Evolutionary conservation across 2,113 vertebrate genomes (phyloP).

Genomic region (Dolichotis patagonum): DNA sequence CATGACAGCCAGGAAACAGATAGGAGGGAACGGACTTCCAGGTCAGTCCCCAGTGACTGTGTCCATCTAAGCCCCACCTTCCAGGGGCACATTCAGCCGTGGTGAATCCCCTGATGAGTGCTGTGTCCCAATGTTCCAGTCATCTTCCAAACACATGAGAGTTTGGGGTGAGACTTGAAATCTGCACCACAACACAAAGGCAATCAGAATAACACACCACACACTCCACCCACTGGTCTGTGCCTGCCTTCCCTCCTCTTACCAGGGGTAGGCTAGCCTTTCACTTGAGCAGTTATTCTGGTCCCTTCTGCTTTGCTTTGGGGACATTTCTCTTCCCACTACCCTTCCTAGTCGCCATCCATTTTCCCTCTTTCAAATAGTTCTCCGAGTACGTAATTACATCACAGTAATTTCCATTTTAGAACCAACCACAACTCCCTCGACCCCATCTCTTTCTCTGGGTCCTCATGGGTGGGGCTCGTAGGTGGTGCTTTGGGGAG

Average conservation of each 20-base stretch:
- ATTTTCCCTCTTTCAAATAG: not conserved
- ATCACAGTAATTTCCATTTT: not conserved
- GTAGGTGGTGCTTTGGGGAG: not conserved
- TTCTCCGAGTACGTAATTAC: not conserved
- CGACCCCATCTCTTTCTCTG: not conserved
- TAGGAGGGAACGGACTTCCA: not conserved
- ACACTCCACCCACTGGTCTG: not conserved
- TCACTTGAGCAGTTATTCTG: not conserved
- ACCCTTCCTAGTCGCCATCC: not conserved
- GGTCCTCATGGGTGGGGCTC: not conserved
- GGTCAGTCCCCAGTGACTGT: not conserved
- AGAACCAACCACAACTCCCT: not conserved
- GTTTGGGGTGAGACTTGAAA: no score
- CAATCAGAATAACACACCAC: not conserved
- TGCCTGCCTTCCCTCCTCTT: not conserved
- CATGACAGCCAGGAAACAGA: not conserved
- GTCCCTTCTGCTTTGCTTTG: not conserved
- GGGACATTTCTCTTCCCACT: not conserved
- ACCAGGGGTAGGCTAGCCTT: not conserved
- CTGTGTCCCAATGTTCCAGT: not conserved
- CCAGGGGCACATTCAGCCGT: not conserved
- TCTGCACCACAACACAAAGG: not conserved
- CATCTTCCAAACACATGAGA: not conserved
- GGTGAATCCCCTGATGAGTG: not conserved
- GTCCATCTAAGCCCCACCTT: no score